A percentile compares a stretch with the other conserved stretches of the same genome.
Conservation (phyloP, 2,797 vertebrate genomes). For the Triplophysa bombifrons region DNA sequence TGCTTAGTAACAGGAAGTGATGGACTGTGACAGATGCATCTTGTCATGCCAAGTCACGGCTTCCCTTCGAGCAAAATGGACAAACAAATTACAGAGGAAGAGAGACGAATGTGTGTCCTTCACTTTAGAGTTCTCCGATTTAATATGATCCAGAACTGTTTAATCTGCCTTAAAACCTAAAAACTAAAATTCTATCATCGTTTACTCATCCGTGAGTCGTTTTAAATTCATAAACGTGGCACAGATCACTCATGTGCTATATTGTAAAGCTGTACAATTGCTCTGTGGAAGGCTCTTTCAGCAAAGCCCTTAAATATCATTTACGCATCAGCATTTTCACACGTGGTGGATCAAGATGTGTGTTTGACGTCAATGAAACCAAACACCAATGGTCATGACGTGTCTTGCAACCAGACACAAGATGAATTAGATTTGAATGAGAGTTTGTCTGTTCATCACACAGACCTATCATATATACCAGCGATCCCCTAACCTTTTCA, state of each 20-base stretch:
- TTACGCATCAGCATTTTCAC: not conserved
- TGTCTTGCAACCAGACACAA: not conserved
- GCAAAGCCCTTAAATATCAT: not conserved
- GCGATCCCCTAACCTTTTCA: too few species aligned
- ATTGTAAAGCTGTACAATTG: not conserved
- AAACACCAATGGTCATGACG: not conserved
- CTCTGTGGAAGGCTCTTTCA: not conserved
- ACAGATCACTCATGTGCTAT: not conserved
- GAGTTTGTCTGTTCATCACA: too few species aligned
- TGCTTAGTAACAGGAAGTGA: slow-evolving; percentile 44
- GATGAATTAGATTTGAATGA: not conserved
- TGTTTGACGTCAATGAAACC: not conserved
- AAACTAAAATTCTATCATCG: not conserved
- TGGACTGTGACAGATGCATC: slow-evolving; percentile 43
- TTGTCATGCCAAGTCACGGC: slow-evolving; percentile 29
- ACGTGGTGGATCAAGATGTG: not conserved
- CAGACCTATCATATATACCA: too few species aligned
- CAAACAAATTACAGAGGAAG: slow-evolving; percentile 28
- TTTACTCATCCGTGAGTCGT: not conserved
- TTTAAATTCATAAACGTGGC: not conserved
- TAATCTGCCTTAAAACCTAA: not conserved
- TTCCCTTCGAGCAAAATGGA: slow-evolving; percentile 37
- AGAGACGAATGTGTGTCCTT: not conserved
- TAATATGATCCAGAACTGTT: slow-evolving; percentile 5
- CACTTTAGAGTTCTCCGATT: slow-evolving; percentile 7